phyloP scores from a whole-genome alignment of 2,888 invertebrate species.

The Drosophila kambysellisi region DNA sequence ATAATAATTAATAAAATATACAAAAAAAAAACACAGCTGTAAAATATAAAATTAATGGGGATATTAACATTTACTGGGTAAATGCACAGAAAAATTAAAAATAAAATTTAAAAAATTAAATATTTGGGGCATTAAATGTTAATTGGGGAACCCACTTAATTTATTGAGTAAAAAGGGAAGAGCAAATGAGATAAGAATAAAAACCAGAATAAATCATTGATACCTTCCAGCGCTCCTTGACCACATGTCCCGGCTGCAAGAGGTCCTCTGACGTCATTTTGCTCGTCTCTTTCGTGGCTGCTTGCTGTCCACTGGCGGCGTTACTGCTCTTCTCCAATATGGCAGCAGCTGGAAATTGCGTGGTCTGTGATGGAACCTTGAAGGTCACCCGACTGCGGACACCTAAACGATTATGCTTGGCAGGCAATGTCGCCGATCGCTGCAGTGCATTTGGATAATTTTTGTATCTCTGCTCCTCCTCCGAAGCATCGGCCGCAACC shows the following conservation, averaged over 20 bases:
- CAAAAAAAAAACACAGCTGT: not conserved
- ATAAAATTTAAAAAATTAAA: not conserved
- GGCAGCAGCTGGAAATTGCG: conserved; percentile 50
- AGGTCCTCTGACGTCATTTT: conserved; percentile 96
- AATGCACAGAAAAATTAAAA: not conserved
- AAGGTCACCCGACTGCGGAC: conserved; percentile 82
- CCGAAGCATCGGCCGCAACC: conserved; percentile 17
- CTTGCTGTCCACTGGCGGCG: conserved; percentile 24
- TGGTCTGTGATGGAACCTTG: conserved; percentile 68
- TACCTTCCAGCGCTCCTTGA: conserved; percentile 99
- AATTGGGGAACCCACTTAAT: not conserved
- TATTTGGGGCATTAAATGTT: not conserved
- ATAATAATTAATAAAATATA: not conserved
- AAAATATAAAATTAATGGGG: not conserved
- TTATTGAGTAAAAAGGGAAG: not conserved
- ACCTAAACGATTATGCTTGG: conserved; percentile 79
- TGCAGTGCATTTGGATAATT: conserved; percentile 74
- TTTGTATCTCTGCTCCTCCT: conserved; percentile 34
- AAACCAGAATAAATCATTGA: conserved; percentile 74
- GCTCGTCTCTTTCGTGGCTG: conserved; percentile 50
- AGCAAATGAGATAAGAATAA: not conserved
- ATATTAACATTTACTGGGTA: not conserved
- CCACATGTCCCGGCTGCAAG: conserved; percentile 97
- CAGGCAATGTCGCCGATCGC: conserved; percentile 84
- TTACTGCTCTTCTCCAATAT: conserved; percentile 46